Conservation (phyloP, 2,888 invertebrate genomes). For the Dynastes tityus region DNA sequence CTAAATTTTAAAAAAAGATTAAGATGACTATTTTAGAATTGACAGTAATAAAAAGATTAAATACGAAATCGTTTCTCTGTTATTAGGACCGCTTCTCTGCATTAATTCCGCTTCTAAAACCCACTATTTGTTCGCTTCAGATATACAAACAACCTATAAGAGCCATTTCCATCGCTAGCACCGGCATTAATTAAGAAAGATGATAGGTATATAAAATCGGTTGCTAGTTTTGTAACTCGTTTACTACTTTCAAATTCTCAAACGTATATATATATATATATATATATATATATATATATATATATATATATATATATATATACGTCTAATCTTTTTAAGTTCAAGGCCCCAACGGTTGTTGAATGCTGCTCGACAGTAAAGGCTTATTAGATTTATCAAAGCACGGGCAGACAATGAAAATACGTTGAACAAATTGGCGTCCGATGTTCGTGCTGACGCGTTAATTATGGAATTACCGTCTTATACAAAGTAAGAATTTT, state of each 20-base stretch:
- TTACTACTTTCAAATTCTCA: constrained; percentile 19
- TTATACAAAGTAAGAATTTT: no score
- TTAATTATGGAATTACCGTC: no score
- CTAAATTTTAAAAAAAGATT: not conserved
- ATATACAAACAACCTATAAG: not conserved
- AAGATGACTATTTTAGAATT: not conserved
- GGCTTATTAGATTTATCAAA: not conserved
- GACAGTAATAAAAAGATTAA: not conserved
- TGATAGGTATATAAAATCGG: constrained; percentile 19
- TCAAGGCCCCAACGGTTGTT: not conserved
- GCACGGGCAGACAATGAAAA: not conserved
- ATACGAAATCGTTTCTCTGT: not conserved
- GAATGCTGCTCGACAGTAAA: not conserved
- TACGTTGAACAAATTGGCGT: not conserved
- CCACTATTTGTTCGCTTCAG: no score
- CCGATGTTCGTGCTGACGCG: not conserved
- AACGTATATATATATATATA: not conserved
- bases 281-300: no score
- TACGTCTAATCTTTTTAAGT: not conserved
- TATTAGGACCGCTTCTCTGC: not conserved
- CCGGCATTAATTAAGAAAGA: constrained; percentile 21
- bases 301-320: no score
- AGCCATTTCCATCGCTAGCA: not conserved
- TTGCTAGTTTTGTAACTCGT: constrained; percentile 14
- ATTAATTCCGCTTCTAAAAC: constrained; percentile 7